Evolutionary conservation across 2,113 vertebrate genomes (phyloP), one percentile per base, ranked within the genome.

Genomic region (Semnopithecus entellus): DNA sequence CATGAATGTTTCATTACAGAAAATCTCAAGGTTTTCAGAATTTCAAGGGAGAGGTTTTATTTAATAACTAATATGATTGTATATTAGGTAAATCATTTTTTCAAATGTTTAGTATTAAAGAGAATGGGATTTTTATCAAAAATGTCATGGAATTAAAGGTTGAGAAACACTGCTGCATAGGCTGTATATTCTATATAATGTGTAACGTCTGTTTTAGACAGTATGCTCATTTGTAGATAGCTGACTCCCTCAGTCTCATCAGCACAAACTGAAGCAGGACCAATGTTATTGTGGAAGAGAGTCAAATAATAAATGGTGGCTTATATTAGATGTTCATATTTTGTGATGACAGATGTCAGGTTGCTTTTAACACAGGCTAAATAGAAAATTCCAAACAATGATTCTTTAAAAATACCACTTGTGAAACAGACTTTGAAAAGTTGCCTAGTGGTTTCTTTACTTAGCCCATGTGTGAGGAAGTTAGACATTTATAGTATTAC

Each of bases 31-130:
- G 3, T 78, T 84, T 94, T 91, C 14, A 90, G 66, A 86, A 87
- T 92, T 95, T 91, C 38, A 50, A 38, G 17, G 17, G 27, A 23
- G 32, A 25, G 2, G 40, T n/a, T 78, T 38, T 80, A 70, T 72
- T 89, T 64, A 45, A 57, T 73, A 90, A 93, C 38, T 6, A 17
- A 61, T 90, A 61, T 86, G 45, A 18, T 43, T 87, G 86, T 86
- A 61, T 85, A 43, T 45, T 87, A 92, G n/a, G 17, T 48, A 92
- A 84, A 94, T 45, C 30, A 70, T 84, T 48, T 75, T 84, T 85
- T 89, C 18, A 78, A 76, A 64, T 96, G 92, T 84, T 22, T 95
- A 79, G 50, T 80, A 88, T 96, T 87, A 59, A 96, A 79, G 59
- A 66, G 32, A 95, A 75, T 76, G 32, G 85, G n/a, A 72, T 82